phyloP scores from a whole-genome alignment of 2,113 vertebrate genomes.

The Tetrax tetrax region DNA sequence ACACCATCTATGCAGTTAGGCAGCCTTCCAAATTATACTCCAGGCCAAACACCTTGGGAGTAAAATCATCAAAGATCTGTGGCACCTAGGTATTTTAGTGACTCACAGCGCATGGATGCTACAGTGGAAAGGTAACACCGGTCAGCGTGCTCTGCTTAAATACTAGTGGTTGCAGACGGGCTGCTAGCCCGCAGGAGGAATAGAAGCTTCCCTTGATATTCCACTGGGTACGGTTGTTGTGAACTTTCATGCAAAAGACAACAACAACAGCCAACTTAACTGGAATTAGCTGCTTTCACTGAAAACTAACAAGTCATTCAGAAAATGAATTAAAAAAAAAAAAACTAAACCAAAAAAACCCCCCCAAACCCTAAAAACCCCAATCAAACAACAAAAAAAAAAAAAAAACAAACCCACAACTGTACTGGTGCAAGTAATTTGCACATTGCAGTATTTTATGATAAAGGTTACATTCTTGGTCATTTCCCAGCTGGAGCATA shows the following conservation, averaged over 20 bases:
- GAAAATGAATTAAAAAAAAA: neutral
- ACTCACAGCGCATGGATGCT: neutral
- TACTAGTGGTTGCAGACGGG: neutral
- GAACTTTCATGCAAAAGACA: neutral
- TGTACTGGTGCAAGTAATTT: neutral
- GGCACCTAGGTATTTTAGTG: neutral
- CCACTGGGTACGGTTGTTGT: neutral
- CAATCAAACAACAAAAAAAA: neutral
- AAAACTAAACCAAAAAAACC: neutral
- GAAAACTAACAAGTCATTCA: neutral
- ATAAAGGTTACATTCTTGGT: neutral
- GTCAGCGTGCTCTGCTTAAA: neutral
- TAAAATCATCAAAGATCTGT: neutral
- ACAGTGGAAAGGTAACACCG: neutral
- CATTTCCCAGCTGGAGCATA: neutral
- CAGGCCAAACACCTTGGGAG: neutral
- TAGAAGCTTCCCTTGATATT: neutral
- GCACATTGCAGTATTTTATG: neutral
- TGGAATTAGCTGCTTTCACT: neutral
- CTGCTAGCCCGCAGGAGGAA: neutral
- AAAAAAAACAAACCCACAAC: neutral
- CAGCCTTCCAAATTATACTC: neutral
- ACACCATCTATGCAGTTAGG: rapidly evolving
- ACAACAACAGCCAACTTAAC: neutral
- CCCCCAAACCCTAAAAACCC: too few species aligned